Base-by-base conservation (phyloP, 2,888 invertebrate species). In the Sceliomorpha sp. region DNA sequence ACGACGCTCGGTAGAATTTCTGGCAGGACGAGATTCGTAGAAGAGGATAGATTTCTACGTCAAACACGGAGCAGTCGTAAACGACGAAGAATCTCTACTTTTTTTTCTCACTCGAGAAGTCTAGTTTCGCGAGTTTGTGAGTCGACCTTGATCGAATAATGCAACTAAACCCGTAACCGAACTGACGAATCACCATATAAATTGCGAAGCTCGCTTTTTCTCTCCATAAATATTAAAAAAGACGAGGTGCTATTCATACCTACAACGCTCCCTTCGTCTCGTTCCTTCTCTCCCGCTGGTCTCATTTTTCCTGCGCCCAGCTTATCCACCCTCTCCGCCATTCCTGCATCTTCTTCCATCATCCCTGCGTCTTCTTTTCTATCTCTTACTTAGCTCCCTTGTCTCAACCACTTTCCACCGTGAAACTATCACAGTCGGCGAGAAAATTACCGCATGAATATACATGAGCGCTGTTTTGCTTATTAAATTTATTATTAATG, bases 401-500 rank as follows among this genome's bases (percentile, higher is more conserved):
- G 60, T 69, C 72, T 64, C 50, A 40, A 32, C 39, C 48, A 37
- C 51, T 58, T 70, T 55, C 47, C 69, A 26, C 48, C 60, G 53
- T 45, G 62, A 70, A 77, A 77, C 72, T 74, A 76, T 74, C 72
- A 53, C 55, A 63, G 56, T 66, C 55, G 58, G 31, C 50, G 60
- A 74, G 66, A 74, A 82, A 78, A 81, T 80, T 73, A 72, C 44
- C 40, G 53, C 74, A 80, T 81, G 78, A 81, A 80, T 83, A 80
- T 80, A 75, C 76, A 82, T 74, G 72, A 78, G 64, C 64, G 60
- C 70, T 68, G 73, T 77, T 77, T 77, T 77, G 72, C 76, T 80
- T 78, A 82, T 80, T 82, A 80, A 81, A 82, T 81, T 82, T 77
- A 75, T 80, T 79, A 80, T 83, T 80, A 81, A 81, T 80, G 77